Conservation (phyloP, 2,888 invertebrate species). For the Phortica magna region DNA sequence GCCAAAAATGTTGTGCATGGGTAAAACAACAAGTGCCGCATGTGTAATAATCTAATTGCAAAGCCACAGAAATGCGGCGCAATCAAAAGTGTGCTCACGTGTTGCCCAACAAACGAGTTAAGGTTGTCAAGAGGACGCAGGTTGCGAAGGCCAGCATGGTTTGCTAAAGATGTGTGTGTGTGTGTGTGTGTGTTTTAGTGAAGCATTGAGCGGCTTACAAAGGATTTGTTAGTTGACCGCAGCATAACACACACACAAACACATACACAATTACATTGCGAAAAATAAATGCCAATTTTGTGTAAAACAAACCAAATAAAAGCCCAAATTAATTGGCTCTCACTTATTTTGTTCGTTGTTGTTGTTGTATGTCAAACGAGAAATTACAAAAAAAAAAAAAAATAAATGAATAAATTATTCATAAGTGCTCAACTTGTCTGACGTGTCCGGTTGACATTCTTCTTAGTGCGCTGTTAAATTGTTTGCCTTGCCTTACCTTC, state of each 20-base stretch:
- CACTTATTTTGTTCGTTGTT: slow-evolving; percentile 33
- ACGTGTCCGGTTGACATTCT: neutral
- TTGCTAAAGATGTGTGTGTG: too few species aligned
- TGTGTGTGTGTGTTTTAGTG: neutral
- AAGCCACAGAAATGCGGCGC: slow-evolving; percentile 63
- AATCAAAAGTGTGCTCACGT: slow-evolving; percentile 35
- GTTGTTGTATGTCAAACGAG: neutral
- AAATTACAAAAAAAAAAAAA: slow-evolving; percentile 2
- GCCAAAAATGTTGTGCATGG: slow-evolving; percentile 8
- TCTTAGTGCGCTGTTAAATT: neutral
- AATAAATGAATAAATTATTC: slow-evolving; percentile 1
- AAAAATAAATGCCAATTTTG: neutral
- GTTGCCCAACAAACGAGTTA: slow-evolving; percentile 16
- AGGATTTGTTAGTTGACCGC: neutral
- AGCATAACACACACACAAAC: too few species aligned
- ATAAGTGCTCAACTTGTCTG: neutral
- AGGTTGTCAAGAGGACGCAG: neutral
- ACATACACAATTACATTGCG: neutral
- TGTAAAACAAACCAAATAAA: slow-evolving; percentile 55
- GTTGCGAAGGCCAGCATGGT: neutral
- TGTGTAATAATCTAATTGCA: slow-evolving; percentile 69
- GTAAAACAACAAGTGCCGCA: slow-evolving; percentile 6
- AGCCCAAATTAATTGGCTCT: slow-evolving; percentile 48
- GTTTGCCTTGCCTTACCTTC: slow-evolving; percentile 3
- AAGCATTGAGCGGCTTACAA: slow-evolving; percentile 16